These are phyloP conservation scores for Rhopilema esculentum DNA, from an alignment of 30 jellyfish, hydroid and myxozoan genomes.

Conservation along the genomic window DNA sequence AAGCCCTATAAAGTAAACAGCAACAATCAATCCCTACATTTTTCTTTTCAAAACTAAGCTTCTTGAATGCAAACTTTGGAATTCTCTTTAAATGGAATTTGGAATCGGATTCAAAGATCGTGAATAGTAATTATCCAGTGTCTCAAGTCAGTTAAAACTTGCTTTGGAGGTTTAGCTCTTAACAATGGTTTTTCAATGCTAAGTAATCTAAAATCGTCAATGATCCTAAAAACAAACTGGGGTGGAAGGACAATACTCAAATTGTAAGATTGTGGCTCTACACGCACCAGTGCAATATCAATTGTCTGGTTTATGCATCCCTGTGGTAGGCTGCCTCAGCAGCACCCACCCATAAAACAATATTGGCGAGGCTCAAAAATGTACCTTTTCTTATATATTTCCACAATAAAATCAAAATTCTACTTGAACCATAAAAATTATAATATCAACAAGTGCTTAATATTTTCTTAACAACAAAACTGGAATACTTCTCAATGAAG, in stretches of 20 bases:
- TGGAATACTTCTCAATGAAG: no score
- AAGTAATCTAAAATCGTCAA: not conserved
- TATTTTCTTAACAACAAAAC: no score
- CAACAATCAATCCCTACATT: not conserved
- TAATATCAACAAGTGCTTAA: not conserved
- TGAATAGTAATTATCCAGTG: not conserved
- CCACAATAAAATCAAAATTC: not conserved
- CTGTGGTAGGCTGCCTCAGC: not conserved
- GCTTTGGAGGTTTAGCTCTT: not conserved
- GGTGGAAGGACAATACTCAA: not conserved
- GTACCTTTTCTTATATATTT: not conserved
- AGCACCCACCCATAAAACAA: not conserved
- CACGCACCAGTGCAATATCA: not conserved
- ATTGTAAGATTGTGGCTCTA: not conserved
- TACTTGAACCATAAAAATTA: not conserved
- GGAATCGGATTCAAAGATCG: conserved; percentile 3
- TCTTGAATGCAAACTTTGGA: not conserved
- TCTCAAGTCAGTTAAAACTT: not conserved
- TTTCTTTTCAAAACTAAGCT: not conserved
- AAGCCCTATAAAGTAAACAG: not conserved
- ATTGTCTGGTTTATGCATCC: not conserved
- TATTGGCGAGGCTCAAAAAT: not conserved
- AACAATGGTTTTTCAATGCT: not conserved
- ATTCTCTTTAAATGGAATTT: not conserved
- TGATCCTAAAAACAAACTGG: not conserved